These are phyloP conservation scores for Ichneumoninae sp. DNA, from an alignment of 2,888 invertebrate genomes.

Conservation along the genomic window DNA sequence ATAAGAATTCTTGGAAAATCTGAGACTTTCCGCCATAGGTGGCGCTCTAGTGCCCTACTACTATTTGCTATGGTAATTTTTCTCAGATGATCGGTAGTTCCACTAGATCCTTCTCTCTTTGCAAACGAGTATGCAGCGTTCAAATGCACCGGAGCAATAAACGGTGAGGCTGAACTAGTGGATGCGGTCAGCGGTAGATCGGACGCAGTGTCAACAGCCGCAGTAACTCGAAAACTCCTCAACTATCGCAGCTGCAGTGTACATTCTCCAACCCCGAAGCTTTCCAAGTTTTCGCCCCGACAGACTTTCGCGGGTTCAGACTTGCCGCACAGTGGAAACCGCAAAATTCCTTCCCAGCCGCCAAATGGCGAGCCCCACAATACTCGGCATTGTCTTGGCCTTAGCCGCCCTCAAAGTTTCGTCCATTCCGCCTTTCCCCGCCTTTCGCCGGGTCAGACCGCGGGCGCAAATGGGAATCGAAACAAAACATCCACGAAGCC, in stretches of 20 bases:
- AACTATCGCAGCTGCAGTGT: not conserved
- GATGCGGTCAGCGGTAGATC: conserved; percentile 14
- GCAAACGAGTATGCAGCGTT: not conserved
- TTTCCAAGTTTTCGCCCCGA: not conserved
- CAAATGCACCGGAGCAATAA: not conserved
- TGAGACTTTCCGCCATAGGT: too few relatives aligned
- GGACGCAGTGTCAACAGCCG: conserved; percentile 9
- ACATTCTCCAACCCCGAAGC: not conserved
- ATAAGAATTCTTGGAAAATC: too few relatives aligned
- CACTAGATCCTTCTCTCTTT: too few relatives aligned
- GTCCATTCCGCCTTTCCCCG: not conserved
- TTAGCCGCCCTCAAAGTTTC: not conserved
- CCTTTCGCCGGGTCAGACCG: not conserved
- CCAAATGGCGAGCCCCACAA: not conserved
- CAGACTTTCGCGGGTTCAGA: not conserved
- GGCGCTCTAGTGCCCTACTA: too few relatives aligned
- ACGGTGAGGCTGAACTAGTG: not conserved
- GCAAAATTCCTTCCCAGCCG: not conserved
- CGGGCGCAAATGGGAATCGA: not conserved
- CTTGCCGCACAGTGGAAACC: not conserved
- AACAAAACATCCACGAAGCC: conserved; percentile 10
- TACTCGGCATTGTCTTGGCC: conserved; percentile 3
- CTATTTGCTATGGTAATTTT: too few relatives aligned
- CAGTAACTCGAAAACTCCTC: not conserved
- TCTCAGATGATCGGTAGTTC: too few relatives aligned